Conservation (phyloP, 2,888 invertebrate species). For the Galeruca laticollis region DNA sequence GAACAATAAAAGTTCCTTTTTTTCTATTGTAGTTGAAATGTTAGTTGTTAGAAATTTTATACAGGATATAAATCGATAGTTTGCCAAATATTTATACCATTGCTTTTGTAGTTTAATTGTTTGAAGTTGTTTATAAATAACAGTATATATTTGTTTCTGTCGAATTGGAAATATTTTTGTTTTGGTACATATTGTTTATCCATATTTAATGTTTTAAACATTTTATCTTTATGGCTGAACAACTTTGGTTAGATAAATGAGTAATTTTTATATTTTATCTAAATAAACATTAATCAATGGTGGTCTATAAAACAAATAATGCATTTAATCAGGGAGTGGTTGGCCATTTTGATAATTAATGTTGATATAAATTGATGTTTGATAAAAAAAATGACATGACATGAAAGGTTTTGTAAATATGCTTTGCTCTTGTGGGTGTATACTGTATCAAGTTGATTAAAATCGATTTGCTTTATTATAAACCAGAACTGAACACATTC, state of each 20-base stretch:
- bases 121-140: no score
- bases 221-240: not conserved
- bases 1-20: no score
- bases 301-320: not conserved
- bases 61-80: no score
- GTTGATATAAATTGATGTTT: not conserved
- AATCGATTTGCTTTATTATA: not conserved
- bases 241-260: not conserved
- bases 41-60: no score
- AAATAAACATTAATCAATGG: not conserved
- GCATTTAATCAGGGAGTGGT: not conserved
- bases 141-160: no score
- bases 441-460: not conserved
- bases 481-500: not conserved
- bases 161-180: no score
- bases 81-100: no score
- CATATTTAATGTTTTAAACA: not conserved
- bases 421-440: slow-evolving; percentile 1
- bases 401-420: slow-evolving; percentile 4
- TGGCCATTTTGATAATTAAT: slow-evolving; percentile 2
- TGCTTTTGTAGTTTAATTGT: no score
- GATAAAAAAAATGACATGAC: not conserved
- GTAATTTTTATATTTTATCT: not conserved
- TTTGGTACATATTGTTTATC: no score
- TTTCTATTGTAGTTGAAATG: no score